phyloP scores from a whole-genome alignment of 2,888 invertebrate genomes.

The Hydropsyche betteni region DNA sequence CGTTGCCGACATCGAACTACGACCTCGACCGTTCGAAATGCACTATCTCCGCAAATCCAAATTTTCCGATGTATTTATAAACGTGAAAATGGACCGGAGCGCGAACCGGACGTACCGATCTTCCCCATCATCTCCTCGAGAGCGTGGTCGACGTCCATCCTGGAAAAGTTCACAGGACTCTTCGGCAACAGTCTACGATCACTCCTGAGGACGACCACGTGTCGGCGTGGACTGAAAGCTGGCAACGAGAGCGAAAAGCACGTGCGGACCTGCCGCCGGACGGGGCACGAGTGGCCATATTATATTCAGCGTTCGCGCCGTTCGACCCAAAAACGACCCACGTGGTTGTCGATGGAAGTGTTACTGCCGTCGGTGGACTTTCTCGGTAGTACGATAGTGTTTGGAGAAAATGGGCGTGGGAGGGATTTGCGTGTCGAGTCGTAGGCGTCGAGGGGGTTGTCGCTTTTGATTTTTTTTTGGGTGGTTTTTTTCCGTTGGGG shows the following conservation, averaged over 20 bases:
- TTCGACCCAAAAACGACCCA: constrained; percentile 27
- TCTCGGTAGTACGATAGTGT: not conserved
- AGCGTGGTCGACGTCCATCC: constrained; percentile 72
- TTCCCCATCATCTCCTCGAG: constrained; percentile 74
- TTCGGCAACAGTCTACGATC: not conserved
- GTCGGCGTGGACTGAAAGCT: not conserved
- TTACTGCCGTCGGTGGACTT: not conserved
- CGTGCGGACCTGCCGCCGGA: constrained; percentile 25
- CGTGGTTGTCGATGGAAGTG: not conserved
- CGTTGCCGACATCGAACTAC: too few species aligned
- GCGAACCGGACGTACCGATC: constrained; percentile 61
- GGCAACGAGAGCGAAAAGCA: not conserved
- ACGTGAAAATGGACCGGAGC: not conserved
- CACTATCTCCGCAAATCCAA: not conserved
- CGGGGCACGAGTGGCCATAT: constrained; percentile 29
- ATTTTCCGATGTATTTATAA: not conserved
- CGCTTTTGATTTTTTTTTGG: too few species aligned
- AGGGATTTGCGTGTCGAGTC: not conserved
- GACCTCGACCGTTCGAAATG: not conserved
- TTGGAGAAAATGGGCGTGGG: not conserved
- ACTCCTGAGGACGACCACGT: not conserved
- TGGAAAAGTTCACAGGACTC: constrained; percentile 44
- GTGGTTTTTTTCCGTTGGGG: too few species aligned
- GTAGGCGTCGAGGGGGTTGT: not conserved
- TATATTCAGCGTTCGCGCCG: not conserved